Percentiles rank a stretch among this genome's conserved stretches.
phyloP scores from a whole-genome alignment of 2,888 invertebrate genomes.

The Phasia obesa region DNA sequence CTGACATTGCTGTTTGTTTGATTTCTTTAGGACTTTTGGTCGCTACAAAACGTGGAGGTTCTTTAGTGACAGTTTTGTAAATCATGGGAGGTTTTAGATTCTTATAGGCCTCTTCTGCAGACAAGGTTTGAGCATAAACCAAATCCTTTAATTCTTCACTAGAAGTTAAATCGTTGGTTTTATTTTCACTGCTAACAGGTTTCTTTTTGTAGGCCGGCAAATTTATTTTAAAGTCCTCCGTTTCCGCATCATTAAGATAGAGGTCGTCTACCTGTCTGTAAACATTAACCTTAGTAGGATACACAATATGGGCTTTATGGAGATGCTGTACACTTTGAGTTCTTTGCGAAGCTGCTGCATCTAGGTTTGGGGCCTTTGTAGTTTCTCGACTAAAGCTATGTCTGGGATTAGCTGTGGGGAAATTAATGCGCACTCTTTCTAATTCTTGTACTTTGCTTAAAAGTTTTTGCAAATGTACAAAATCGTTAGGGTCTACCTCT shows the following conservation, averaged over 20 bases:
- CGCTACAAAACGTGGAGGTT: slow-evolving; percentile 69
- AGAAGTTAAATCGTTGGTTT: slow-evolving; percentile 70
- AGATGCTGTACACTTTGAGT: slow-evolving; percentile 75
- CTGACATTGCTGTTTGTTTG: slow-evolving; percentile 58
- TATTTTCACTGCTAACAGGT: not conserved
- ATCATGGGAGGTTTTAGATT: slow-evolving; percentile 77
- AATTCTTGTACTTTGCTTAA: slow-evolving; percentile 82
- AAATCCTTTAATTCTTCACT: slow-evolving; percentile 78
- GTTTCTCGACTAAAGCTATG: slow-evolving; percentile 43
- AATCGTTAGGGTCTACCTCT: slow-evolving; percentile 83
- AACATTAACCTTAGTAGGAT: slow-evolving; percentile 72
- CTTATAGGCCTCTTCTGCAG: slow-evolving; percentile 75
- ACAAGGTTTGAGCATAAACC: slow-evolving; percentile 55
- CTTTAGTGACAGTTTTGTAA: slow-evolving; percentile 74
- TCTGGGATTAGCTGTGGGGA: slow-evolving; percentile 66
- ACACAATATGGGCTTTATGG: slow-evolving; percentile 76
- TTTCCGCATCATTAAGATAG: slow-evolving; percentile 15
- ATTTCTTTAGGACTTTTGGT: slow-evolving; percentile 65
- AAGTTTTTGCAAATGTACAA: slow-evolving; percentile 83
- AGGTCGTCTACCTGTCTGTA: slow-evolving; percentile 53
- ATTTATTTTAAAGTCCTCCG: slow-evolving; percentile 72
- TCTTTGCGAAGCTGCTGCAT: slow-evolving; percentile 77
- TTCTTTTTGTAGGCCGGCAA: slow-evolving; percentile 73
- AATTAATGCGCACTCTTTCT: slow-evolving; percentile 78
- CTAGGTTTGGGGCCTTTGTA: slow-evolving; percentile 73